phyloP scores from a whole-genome alignment of 2,113 vertebrate species.

The Xenopus laevis region DNA sequence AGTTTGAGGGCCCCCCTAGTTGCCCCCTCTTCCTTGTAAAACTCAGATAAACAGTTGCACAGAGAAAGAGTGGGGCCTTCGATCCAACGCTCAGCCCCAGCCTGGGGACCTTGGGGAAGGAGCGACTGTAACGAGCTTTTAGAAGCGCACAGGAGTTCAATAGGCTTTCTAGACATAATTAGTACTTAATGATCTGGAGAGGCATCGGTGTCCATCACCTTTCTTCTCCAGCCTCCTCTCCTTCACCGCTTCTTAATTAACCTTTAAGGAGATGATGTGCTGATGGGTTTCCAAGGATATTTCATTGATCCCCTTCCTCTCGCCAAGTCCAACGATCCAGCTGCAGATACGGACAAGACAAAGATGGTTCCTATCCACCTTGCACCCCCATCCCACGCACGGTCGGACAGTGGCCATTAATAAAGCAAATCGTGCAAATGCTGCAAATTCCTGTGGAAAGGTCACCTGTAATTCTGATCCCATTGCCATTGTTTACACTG shows the following conservation, averaged over 20 bases:
- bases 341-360: constrained; percentile 35
- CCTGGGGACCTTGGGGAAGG: constrained; percentile 26
- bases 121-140: constrained; percentile 63
- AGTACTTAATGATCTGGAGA: constrained; percentile 83
- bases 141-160: constrained; percentile 65
- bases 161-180: constrained; percentile 80
- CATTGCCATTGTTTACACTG: constrained; percentile 54
- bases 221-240: constrained; percentile 57
- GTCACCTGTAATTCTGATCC: constrained; percentile 72
- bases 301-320: constrained; percentile 49
- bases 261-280: constrained; percentile 70
- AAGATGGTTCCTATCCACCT: constrained; percentile 21
- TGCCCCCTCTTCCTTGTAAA: too few relatives aligned
- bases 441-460: constrained; percentile 74
- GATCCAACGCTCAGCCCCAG: not conserved
- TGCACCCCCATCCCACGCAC: constrained; percentile 52
- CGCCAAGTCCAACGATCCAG: constrained; percentile 23
- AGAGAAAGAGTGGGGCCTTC: constrained; percentile 48
- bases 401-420: constrained; percentile 65
- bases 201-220: constrained; percentile 63
- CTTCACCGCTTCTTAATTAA: constrained; percentile 76
- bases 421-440: constrained; percentile 62
- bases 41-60: too few relatives aligned
- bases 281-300: constrained; percentile 61
- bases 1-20: too few relatives aligned